Evolutionary conservation across 2,888 invertebrate genomes (phyloP).

Genomic region (Chrysodeixis includens): DNA sequence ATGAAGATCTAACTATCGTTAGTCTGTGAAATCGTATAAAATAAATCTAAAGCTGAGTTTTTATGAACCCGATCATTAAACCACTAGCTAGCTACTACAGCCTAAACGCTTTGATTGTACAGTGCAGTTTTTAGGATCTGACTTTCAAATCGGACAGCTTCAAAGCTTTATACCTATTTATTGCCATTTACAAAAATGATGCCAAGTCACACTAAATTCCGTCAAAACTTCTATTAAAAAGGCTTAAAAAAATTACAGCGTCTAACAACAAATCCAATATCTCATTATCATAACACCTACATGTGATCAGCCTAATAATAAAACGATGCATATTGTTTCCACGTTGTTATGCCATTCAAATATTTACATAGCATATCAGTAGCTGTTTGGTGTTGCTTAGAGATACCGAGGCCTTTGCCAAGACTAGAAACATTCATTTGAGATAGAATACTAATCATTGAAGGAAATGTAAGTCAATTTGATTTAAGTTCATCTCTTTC

Average conservation of each 20-base stretch:
- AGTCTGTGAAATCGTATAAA: too few species aligned
- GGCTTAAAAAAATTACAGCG: background rate
- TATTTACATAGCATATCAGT: conserved; percentile 27
- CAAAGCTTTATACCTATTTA: too few species aligned
- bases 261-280: conserved; percentile 3
- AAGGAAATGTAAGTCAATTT: background rate
- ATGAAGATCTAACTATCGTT: too few species aligned
- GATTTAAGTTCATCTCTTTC: background rate
- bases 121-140: too few species aligned
- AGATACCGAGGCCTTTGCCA: conserved; percentile 37
- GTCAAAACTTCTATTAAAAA: too few species aligned
- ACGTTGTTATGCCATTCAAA: conserved; percentile 35
- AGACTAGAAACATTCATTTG: conserved; percentile 11
- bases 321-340: conserved; percentile 40
- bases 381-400: conserved; percentile 27
- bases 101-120: too few species aligned
- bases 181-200: too few species aligned
- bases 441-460: background rate
- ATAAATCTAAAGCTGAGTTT: too few species aligned
- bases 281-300: conserved; percentile 7
- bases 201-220: too few species aligned
- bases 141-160: too few species aligned
- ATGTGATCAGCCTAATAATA: conserved; percentile 41
- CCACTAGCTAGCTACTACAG: too few species aligned
- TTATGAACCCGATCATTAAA: too few species aligned